These are phyloP conservation scores for Eilema sororculum DNA, from an alignment of 2,888 invertebrate genomes.

Conservation along the genomic window DNA sequence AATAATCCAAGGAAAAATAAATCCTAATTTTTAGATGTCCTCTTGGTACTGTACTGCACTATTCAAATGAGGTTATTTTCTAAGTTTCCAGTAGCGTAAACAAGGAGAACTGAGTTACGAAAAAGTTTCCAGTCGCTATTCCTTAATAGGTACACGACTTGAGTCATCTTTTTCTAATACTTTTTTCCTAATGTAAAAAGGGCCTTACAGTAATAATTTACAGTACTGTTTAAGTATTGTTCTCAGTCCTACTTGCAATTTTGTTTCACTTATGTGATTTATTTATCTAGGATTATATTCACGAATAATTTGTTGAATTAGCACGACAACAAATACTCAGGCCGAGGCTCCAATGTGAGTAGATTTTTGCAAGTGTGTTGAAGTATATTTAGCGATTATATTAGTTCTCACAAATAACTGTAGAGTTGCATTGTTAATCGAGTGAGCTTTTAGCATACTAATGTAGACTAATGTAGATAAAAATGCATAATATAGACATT, in stretches of 20 bases:
- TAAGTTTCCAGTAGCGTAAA: too few species aligned
- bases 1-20: too few species aligned
- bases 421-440: constrained; percentile 30
- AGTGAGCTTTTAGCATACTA: constrained; percentile 25
- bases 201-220: not conserved
- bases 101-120: too few species aligned
- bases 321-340: constrained; percentile 32
- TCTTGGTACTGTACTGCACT: not conserved
- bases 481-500: constrained; percentile 20
- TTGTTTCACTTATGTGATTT: constrained; percentile 1
- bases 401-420: constrained; percentile 26
- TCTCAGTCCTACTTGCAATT: not conserved
- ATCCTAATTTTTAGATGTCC: not conserved
- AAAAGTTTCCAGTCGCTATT: not conserved
- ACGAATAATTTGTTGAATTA: constrained; percentile 8
- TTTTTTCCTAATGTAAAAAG: not conserved
- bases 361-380: constrained; percentile 29
- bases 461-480: constrained; percentile 25
- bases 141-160: not conserved
- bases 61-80: too few species aligned
- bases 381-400: constrained; percentile 23
- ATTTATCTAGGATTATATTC: not conserved
- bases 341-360: constrained; percentile 68
- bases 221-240: not conserved
- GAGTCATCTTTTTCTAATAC: not conserved